phyloP scores from a whole-genome alignment of 1,140 invertebrate species.

The Schmidtea mediterranea region DNA sequence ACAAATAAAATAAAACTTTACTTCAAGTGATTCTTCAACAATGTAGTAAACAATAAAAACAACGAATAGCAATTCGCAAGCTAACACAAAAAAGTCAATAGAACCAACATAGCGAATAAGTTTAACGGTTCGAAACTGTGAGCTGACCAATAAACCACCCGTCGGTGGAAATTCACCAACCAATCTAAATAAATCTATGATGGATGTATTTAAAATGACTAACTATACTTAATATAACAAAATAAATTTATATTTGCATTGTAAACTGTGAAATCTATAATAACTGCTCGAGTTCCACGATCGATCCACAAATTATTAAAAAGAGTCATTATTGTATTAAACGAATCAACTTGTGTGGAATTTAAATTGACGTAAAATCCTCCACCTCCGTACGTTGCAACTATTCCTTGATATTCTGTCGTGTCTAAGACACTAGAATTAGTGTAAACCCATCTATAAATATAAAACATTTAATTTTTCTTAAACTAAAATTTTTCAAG shows the following conservation, averaged over 20 bases:
- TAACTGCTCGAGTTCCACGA: slow-evolving; percentile 39
- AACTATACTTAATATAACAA: slow-evolving; percentile 29
- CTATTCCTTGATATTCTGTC: too few relatives aligned
- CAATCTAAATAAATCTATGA: slow-evolving; percentile 34
- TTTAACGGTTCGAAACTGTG: slow-evolving; percentile 33
- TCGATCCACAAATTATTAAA: slow-evolving; percentile 39
- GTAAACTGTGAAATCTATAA: slow-evolving; percentile 45
- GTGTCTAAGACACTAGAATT: too few relatives aligned
- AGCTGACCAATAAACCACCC: slow-evolving; percentile 38
- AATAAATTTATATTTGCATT: slow-evolving; percentile 48
- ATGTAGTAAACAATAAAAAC: slow-evolving; percentile 39
- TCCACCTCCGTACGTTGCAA: neutral
- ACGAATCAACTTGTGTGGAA: neutral
- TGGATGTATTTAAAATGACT: too few relatives aligned
- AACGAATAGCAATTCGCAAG: slow-evolving; percentile 34
- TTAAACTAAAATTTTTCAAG: too few relatives aligned
- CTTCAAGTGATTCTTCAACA: slow-evolving; percentile 37
- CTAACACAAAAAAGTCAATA: slow-evolving; percentile 34
- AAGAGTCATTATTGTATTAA: slow-evolving; percentile 28
- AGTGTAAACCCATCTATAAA: too few relatives aligned
- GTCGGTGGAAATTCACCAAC: slow-evolving; percentile 41
- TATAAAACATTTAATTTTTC: too few relatives aligned
- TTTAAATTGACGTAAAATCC: slow-evolving; percentile 3
- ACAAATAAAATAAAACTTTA: neutral
- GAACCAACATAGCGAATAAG: slow-evolving; percentile 33